Conservation (phyloP, 2,797 vertebrate species). For the Gadopsis bispinosus region DNA sequence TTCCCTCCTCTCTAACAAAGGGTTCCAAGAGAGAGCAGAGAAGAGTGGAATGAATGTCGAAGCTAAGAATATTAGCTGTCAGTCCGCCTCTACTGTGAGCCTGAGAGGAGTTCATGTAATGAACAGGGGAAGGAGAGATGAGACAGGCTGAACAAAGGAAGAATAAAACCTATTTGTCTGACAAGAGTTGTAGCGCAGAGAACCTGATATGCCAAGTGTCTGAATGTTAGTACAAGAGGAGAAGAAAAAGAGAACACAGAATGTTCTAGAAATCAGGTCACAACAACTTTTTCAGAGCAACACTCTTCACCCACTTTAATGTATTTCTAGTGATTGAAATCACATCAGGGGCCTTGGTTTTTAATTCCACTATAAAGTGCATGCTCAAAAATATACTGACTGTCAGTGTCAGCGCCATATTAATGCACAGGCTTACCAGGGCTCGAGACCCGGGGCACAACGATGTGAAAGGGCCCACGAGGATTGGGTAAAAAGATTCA, state of each 20-base stretch:
- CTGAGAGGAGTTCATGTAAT: slow-evolving; percentile 8
- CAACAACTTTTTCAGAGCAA: background rate
- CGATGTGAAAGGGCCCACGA: too few species aligned
- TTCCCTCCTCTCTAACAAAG: background rate
- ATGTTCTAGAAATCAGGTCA: background rate
- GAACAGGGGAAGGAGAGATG: background rate
- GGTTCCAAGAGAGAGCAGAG: slow-evolving; percentile 4
- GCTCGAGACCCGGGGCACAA: too few species aligned
- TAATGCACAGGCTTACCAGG: too few species aligned
- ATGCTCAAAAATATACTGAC: too few species aligned
- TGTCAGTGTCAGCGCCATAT: too few species aligned
- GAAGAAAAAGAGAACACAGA: background rate
- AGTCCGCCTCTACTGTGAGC: slow-evolving; percentile 20
- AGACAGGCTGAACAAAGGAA: background rate
- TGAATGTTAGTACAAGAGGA: background rate
- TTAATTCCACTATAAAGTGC: too few species aligned
- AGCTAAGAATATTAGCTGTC: slow-evolving; percentile 36
- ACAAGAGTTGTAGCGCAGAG: slow-evolving; percentile 4
- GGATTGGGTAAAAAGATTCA: too few species aligned
- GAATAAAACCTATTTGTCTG: slow-evolving; percentile 21
- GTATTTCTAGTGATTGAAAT: background rate
- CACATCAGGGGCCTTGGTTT: background rate
- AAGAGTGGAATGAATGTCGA: slow-evolving; percentile 29
- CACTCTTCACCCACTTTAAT: background rate
- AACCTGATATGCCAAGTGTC: background rate